A percentile compares a stretch with the other conserved stretches of the same genome.
Evolutionary conservation across 2,888 invertebrate genomes (phyloP).

Genomic region (Cryptocephalus primarius): DNA sequence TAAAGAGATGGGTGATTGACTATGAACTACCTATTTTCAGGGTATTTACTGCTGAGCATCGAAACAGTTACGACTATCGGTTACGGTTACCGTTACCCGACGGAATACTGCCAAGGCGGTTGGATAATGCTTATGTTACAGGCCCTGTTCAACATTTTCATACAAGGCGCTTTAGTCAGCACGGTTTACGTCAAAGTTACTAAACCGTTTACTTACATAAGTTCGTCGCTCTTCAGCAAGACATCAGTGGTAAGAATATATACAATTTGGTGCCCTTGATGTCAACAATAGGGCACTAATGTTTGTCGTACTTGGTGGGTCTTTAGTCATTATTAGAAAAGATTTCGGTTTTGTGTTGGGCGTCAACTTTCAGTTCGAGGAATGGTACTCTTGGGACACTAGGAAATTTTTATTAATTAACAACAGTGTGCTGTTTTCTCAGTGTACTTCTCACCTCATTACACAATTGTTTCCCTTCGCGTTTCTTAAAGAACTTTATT

Average conservation of each 20-base stretch:
- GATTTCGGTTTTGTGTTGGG: too few species aligned
- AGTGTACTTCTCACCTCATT: too few species aligned
- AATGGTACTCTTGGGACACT: too few species aligned
- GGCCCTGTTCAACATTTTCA: constrained; percentile 23
- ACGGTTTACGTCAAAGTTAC: constrained; percentile 59
- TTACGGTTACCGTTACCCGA: constrained; percentile 27
- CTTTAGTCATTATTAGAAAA: too few species aligned
- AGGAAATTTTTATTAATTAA: too few species aligned
- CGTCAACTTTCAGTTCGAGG: too few species aligned
- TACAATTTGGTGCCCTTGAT: not conserved
- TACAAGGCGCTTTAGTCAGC: constrained; percentile 36
- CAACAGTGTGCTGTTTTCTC: too few species aligned
- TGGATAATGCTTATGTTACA: constrained; percentile 26
- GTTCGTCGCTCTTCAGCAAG: constrained; percentile 54
- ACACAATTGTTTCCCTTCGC: too few species aligned
- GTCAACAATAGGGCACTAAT: too few species aligned
- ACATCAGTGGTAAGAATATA: constrained; percentile 48
- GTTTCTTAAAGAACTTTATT: too few species aligned
- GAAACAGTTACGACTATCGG: constrained; percentile 30
- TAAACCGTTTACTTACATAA: constrained; percentile 38
- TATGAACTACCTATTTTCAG: constrained; percentile 10
- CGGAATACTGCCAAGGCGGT: constrained; percentile 23
- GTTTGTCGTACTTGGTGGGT: too few species aligned
- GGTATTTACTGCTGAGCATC: constrained; percentile 28
- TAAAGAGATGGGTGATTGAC: too few species aligned